Evolutionary conservation across 64 coral and sea anemone genomes (phyloP).

Genomic region (Montipora capricornis): DNA sequence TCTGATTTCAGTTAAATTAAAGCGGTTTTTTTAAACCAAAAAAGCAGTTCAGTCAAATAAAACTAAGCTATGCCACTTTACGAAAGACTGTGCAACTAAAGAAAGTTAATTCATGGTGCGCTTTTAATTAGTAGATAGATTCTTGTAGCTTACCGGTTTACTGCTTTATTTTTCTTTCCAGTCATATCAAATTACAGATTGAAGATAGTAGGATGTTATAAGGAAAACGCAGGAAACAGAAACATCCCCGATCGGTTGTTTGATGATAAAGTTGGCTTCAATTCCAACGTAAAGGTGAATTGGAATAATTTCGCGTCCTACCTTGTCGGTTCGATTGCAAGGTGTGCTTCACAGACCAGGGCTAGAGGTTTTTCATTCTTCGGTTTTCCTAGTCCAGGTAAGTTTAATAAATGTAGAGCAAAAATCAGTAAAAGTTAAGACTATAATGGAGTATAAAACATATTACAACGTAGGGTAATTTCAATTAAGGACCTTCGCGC

Average conservation of each 20-base stretch:
- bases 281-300: slow-evolving; percentile 11
- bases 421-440: too few species aligned
- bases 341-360: not conserved
- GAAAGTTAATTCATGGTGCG: too few species aligned
- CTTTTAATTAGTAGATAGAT: too few species aligned
- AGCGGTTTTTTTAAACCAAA: too few species aligned
- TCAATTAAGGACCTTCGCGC: too few species aligned
- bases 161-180: not conserved
- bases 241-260: not conserved
- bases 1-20: too few species aligned
- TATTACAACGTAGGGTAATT: too few species aligned
- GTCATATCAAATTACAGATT: not conserved
- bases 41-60: too few species aligned
- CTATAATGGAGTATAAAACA: too few species aligned
- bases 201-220: slow-evolving; percentile 45
- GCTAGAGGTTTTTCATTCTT: not conserved
- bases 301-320: not conserved
- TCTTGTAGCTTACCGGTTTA: too few species aligned
- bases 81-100: too few species aligned
- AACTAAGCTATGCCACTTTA: too few species aligned
- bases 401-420: not conserved
- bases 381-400: not conserved
- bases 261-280: not conserved
- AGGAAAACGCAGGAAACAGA: not conserved
- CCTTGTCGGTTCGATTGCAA: not conserved